A percentile compares a stretch with the other conserved stretches of the same genome.
phyloP scores from a whole-genome alignment of 2,888 invertebrate genomes.

The Dioctria linearis region DNA sequence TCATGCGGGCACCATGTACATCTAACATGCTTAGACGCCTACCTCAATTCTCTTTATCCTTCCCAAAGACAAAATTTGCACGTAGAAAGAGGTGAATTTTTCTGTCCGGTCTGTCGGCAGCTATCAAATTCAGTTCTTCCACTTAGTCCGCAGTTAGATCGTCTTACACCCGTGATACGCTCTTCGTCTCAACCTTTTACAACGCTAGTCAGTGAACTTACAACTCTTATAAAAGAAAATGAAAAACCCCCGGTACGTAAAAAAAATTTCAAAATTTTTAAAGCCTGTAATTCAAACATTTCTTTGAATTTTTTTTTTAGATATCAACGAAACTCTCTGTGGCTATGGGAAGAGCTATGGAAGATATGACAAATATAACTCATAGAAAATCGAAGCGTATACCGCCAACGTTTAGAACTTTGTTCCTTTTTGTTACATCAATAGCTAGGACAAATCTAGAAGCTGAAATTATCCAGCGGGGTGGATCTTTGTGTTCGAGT shows the following conservation, averaged over 20 bases:
- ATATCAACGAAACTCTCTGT: constrained; percentile 82
- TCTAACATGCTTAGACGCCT: constrained; percentile 92
- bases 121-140: constrained; percentile 92
- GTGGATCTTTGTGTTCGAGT: constrained; percentile 80
- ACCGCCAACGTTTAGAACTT: constrained; percentile 79
- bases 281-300: constrained; percentile 47
- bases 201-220: constrained; percentile 70
- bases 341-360: constrained; percentile 94
- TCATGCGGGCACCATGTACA: constrained; percentile 98
- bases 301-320: constrained; percentile 67
- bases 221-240: constrained; percentile 78
- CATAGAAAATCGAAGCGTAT: constrained; percentile 83
- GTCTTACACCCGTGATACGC: constrained; percentile 77
- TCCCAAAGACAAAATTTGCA: constrained; percentile 84
- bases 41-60: constrained; percentile 86
- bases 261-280: constrained; percentile 12
- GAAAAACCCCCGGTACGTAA: constrained; percentile 77
- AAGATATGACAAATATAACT: constrained; percentile 92
- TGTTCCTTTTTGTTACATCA: constrained; percentile 91
- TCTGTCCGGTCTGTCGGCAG: constrained; percentile 95
- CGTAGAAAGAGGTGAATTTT: constrained; percentile 88
- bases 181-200: constrained; percentile 72
- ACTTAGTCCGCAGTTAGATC: constrained; percentile 80
- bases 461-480: constrained; percentile 90
- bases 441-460: constrained; percentile 93